phyloP scores from a whole-genome alignment of 2,797 vertebrate genomes.

The Chiroxiphia lanceolata region DNA sequence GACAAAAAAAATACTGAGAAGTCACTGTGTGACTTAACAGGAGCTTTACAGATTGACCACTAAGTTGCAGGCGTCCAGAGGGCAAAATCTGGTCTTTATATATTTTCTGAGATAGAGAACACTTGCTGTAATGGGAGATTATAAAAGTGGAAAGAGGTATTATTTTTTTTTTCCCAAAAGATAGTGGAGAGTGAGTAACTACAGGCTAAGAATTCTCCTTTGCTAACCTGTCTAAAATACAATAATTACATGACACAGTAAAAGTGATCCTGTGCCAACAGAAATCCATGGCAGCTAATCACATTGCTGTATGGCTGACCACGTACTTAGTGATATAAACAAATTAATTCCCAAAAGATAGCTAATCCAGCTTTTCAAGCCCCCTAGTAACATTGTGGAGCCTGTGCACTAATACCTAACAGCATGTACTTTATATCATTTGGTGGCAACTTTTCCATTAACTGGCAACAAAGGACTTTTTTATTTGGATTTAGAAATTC shows the following conservation, averaged over 20 bases:
- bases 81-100: slow-evolving; percentile 67
- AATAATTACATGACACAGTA: slow-evolving; percentile 35
- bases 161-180: not conserved
- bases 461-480: slow-evolving; percentile 51
- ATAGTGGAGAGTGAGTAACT: slow-evolving; percentile 13
- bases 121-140: slow-evolving; percentile 55
- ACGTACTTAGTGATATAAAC: slow-evolving; percentile 58
- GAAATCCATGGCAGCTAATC: slow-evolving; percentile 63
- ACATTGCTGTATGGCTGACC: slow-evolving; percentile 51
- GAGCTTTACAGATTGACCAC: slow-evolving; percentile 54
- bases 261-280: slow-evolving; percentile 46
- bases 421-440: slow-evolving; percentile 53
- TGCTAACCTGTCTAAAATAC: slow-evolving; percentile 54
- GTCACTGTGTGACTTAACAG: slow-evolving; percentile 34
- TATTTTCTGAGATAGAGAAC: slow-evolving; percentile 65
- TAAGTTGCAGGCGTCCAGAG: slow-evolving; percentile 51
- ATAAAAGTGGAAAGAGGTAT: slow-evolving; percentile 21
- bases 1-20: slow-evolving; percentile 59
- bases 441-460: slow-evolving; percentile 61
- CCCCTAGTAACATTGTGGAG: slow-evolving; percentile 45
- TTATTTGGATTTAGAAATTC: slow-evolving; percentile 58
- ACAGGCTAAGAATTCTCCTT: slow-evolving; percentile 45
- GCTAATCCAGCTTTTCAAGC: slow-evolving; percentile 56
- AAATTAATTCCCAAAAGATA: slow-evolving; percentile 60
- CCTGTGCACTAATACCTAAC: slow-evolving; percentile 52